Evolutionary conservation across 2,888 invertebrate species (phyloP).

Genomic region (Brassicogethes aeneus): DNA sequence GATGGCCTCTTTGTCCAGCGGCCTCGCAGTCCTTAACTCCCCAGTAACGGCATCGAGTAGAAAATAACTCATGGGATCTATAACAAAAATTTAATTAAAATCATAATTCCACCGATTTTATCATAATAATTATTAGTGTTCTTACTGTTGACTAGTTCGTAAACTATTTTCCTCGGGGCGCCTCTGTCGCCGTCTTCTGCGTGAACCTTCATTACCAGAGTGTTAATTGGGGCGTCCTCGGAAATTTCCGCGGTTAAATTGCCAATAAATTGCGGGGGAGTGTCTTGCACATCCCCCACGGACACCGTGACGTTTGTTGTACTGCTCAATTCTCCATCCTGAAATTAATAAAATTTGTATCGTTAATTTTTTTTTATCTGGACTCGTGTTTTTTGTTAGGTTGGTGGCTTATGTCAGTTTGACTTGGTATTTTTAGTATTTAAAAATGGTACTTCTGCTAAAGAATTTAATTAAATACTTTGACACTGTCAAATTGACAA

Average conservation of each 20-base stretch:
- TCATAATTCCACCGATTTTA: no score
- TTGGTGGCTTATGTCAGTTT: no score
- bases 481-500: no score
- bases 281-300: constrained; percentile 79
- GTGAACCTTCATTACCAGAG: constrained; percentile 66
- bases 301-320: constrained; percentile 67
- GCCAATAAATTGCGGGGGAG: constrained; percentile 75
- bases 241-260: constrained; percentile 68
- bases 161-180: constrained; percentile 66
- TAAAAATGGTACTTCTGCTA: no score
- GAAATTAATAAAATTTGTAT: constrained; percentile 13
- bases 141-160: constrained; percentile 75
- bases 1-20: constrained; percentile 76
- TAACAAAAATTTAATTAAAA: no score
- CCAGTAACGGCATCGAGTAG: constrained; percentile 69
- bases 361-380: not conserved
- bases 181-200: constrained; percentile 82
- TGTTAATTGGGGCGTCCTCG: constrained; percentile 79
- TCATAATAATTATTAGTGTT: not conserved
- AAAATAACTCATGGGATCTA: constrained; percentile 85
- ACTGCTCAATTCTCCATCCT: constrained; percentile 74
- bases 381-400: no score
- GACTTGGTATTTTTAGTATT: no score
- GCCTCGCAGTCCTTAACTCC: constrained; percentile 73
- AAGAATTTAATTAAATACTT: no score